phyloP scores from a whole-genome alignment of 2,888 invertebrate species.

The Pristionchus maxplancki region DNA sequence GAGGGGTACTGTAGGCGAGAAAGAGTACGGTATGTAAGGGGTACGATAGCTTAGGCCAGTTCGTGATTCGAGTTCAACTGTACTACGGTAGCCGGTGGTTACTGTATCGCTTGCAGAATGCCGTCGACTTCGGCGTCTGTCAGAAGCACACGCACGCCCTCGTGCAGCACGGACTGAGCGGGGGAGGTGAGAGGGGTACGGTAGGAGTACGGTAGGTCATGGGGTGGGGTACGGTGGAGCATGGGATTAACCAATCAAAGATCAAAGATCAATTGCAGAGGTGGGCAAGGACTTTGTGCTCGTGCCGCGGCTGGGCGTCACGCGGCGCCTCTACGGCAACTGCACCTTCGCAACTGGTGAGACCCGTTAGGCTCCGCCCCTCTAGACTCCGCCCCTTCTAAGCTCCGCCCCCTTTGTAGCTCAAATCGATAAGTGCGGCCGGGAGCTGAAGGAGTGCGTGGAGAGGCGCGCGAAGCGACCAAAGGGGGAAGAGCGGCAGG shows the following conservation, averaged over 20 bases:
- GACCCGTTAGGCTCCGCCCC: not conserved
- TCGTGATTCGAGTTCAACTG: too few relatives aligned
- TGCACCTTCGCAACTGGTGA: not conserved
- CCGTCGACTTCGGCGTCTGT: not conserved
- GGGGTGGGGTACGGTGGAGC: not conserved
- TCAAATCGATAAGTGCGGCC: not conserved
- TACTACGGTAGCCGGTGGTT: not conserved
- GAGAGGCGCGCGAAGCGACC: not conserved
- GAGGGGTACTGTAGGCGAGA: not conserved
- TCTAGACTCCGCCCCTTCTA: not conserved
- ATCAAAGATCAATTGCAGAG: not conserved
- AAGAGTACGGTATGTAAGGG: not conserved
- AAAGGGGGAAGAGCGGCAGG: not conserved
- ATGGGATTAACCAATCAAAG: not conserved
- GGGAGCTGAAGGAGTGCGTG: not conserved
- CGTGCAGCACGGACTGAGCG: not conserved
- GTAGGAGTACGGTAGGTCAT: not conserved
- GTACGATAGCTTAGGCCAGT: not conserved
- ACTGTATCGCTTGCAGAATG: not conserved
- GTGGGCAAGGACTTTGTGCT: not conserved
- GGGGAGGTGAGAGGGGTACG: not conserved
- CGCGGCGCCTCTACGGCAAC: not conserved
- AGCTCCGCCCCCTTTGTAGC: not conserved
- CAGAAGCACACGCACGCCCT: not conserved
- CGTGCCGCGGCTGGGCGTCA: not conserved